Evolutionary conservation across 2,113 vertebrate species (phyloP).

Genomic region (Misgurnus mizolepis): DNA sequence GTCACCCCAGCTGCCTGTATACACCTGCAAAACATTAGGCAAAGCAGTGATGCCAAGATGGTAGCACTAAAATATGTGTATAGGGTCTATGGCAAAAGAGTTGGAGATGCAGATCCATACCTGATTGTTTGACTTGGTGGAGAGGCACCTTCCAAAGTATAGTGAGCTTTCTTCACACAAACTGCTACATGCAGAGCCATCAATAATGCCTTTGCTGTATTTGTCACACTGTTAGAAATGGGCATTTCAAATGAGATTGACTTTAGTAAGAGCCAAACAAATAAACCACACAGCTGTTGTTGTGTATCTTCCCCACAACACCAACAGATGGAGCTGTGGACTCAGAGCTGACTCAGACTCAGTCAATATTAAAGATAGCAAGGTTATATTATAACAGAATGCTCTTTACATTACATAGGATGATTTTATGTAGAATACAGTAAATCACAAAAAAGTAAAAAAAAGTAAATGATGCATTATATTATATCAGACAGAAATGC

Average conservation of each 20-base stretch:
- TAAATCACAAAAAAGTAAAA: no score
- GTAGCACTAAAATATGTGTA: background rate
- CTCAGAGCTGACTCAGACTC: background rate
- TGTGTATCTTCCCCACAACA: background rate
- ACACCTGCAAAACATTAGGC: constrained; percentile 74
- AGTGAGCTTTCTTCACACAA: constrained; percentile 91
- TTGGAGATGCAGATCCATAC: constrained; percentile 64
- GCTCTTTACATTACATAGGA: no score
- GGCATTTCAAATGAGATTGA: background rate
- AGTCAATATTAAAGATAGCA: no score
- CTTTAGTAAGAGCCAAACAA: background rate
- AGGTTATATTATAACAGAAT: no score
- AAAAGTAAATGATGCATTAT: no score
- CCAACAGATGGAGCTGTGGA: background rate
- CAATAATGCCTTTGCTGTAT: constrained; percentile 92
- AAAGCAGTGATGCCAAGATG: background rate
- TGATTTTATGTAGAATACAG: no score
- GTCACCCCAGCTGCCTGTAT: constrained; percentile 92
- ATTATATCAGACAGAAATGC: no score
- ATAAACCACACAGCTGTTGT: background rate
- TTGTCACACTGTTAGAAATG: constrained; percentile 86
- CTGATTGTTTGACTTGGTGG: constrained; percentile 88
- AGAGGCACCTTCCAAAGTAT: constrained; percentile 94
- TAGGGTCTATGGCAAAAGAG: background rate
- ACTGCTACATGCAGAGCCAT: constrained; percentile 92